Evolutionary conservation across 2,888 invertebrate species (phyloP).

Genomic region (Disparrhopalites patrizii): DNA sequence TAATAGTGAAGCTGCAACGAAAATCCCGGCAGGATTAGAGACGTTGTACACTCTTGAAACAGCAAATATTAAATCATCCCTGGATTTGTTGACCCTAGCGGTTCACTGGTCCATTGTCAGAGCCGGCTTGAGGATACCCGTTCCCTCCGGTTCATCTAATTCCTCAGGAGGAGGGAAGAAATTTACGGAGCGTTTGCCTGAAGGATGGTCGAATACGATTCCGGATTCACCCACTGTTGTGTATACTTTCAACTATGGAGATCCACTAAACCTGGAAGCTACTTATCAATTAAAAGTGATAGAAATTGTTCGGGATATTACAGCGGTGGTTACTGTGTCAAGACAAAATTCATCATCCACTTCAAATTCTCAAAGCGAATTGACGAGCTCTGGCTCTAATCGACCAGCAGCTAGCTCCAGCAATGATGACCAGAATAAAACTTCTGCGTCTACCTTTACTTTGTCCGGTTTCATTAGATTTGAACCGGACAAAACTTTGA

Average conservation of each 20-base stretch:
- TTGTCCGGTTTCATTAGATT: slow-evolving; percentile 29
- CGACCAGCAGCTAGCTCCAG: neutral
- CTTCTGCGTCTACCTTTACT: slow-evolving; percentile 37
- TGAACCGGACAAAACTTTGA: neutral
- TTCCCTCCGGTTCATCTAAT: slow-evolving; percentile 22
- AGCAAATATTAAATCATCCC: slow-evolving; percentile 26
- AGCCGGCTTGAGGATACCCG: slow-evolving; percentile 37
- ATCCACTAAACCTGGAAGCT: slow-evolving; percentile 24
- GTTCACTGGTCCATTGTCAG: slow-evolving; percentile 42
- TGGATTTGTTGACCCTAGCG: slow-evolving; percentile 38
- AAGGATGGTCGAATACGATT: slow-evolving; percentile 7
- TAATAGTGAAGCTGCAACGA: slow-evolving; percentile 12
- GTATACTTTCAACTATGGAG: slow-evolving; percentile 34
- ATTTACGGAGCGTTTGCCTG: slow-evolving; percentile 29
- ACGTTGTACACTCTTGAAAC: slow-evolving; percentile 34
- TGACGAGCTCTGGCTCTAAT: neutral
- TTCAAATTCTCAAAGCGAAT: neutral
- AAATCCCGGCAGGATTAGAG: slow-evolving; percentile 44
- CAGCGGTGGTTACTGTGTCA: slow-evolving; percentile 34
- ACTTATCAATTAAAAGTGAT: slow-evolving; percentile 39
- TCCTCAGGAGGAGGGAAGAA: slow-evolving; percentile 17
- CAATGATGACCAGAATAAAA: slow-evolving; percentile 27
- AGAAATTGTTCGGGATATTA: slow-evolving; percentile 35
- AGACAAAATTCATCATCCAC: slow-evolving; percentile 1
- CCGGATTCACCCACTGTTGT: neutral